Evolutionary conservation across 2,888 invertebrate genomes (phyloP).

Genomic region (Drosophila subsilvestris): DNA sequence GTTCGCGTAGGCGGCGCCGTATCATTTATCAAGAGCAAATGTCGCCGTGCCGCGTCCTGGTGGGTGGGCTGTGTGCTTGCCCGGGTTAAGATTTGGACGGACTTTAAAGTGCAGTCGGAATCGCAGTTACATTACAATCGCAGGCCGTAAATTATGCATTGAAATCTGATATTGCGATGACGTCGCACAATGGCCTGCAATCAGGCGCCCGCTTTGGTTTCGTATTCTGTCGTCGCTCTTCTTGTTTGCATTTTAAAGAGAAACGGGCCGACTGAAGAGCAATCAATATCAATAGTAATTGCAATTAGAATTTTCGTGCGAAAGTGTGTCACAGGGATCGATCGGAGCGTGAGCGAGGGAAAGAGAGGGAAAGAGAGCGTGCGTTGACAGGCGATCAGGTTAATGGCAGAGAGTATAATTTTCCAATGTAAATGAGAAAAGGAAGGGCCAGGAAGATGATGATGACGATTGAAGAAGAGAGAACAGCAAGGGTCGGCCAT

Average conservation of each 20-base stretch:
- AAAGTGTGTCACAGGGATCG: slow-evolving; percentile 15
- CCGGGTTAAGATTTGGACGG: slow-evolving; percentile 20
- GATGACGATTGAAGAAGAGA: background rate
- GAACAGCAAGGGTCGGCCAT: background rate
- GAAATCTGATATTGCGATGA: slow-evolving; percentile 63
- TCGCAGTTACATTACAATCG: slow-evolving; percentile 33
- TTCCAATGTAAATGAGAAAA: background rate
- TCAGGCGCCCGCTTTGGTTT: slow-evolving; percentile 47
- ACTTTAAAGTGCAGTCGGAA: slow-evolving; percentile 63
- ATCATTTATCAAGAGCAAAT: slow-evolving; percentile 69
- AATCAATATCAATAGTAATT: slow-evolving; percentile 69
- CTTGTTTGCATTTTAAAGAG: slow-evolving; percentile 49
- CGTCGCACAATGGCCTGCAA: slow-evolving; percentile 66
- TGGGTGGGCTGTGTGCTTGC: slow-evolving; percentile 1
- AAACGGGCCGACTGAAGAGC: slow-evolving; percentile 24
- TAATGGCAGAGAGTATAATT: background rate
- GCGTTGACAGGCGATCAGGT: background rate
- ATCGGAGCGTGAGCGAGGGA: too few species aligned
- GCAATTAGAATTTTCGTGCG: slow-evolving; percentile 45
- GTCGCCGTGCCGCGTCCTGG: slow-evolving; percentile 18
- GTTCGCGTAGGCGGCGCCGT: slow-evolving; percentile 67
- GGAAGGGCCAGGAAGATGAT: background rate
- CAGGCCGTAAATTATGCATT: slow-evolving; percentile 64
- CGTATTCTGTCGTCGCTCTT: slow-evolving; percentile 5
- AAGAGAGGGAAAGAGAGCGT: background rate